Evolutionary conservation across 2,888 invertebrate genomes (phyloP), one percentile per base, ranked within the genome.

Genomic region (Drosophila birchii): DNA sequence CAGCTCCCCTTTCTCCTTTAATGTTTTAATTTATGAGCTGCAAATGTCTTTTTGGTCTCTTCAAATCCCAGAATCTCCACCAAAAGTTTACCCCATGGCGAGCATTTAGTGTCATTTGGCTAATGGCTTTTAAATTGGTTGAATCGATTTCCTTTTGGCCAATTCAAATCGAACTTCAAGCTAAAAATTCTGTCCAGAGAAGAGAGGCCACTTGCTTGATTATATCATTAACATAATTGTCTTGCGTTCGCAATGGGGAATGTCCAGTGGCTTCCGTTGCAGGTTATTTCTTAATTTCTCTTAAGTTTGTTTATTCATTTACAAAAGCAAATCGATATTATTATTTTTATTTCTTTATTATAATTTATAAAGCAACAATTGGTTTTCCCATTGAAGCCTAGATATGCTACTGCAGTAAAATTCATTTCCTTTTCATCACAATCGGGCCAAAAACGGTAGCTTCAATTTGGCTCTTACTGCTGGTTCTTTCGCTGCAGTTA

Each of bases 11-110:
- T 47, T 20, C 51, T 41, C 18, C 69, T 51, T 74, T 80, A 86
- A 84, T 88, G 88, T 88, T 84, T 86, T 86, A 86, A 84, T 84
- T 84, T 86, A 88, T 74, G 59, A 63, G 73, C 86, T 75, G 73
- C 62, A 69, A 75, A 75, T 78, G 58, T 61, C 29, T 4, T 44
- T 32, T 26, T 34, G 47, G 23, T 16, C 20, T 16, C 43, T 55
- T 60, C 71, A 70, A 72, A 62, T 71, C 49, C 41, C 47, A 43
- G 38, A 66, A 44, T 23, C 51, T 20, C n/a, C 14, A 34, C 12
- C 32, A 8, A 34, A 9, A 45, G 20, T 23, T 7, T 32, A 51
- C 73, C 85, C 71, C 83, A 76, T 68, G 86, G 61, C 63, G 82
- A 36, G 83, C 74, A 82, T 76, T 81, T 80, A 82, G 80, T 88